phyloP scores from a whole-genome alignment of 2,888 invertebrate genomes.

The Notodonta dromedarius region DNA sequence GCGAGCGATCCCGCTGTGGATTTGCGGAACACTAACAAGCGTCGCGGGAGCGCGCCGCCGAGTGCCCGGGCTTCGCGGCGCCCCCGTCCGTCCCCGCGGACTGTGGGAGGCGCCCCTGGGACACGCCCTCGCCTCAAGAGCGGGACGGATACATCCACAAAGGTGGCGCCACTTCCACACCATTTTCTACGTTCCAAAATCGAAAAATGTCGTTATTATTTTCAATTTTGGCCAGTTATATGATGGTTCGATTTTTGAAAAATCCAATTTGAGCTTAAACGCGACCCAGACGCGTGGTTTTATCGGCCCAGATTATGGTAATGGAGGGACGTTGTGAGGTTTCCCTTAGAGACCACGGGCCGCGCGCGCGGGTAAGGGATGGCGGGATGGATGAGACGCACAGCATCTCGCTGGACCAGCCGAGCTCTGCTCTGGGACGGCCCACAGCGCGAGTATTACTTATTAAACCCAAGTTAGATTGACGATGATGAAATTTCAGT shows the following conservation, averaged over 20 bases:
- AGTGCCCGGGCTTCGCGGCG: constrained; percentile 82
- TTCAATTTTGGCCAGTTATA: constrained; percentile 19
- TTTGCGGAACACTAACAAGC: constrained; percentile 84
- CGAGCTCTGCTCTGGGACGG: constrained; percentile 67
- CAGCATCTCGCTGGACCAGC: constrained; percentile 72
- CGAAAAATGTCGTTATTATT: constrained; percentile 19
- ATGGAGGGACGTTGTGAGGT: constrained; percentile 59
- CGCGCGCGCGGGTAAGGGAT: constrained; percentile 68
- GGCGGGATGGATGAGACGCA: constrained; percentile 68
- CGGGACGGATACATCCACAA: constrained; percentile 68
- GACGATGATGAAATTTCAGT: constrained; percentile 83
- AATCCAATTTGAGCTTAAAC: constrained; percentile 23
- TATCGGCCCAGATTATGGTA: constrained; percentile 54
- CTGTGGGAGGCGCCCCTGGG: constrained; percentile 81
- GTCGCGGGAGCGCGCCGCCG: constrained; percentile 80
- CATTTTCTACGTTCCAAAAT: constrained; percentile 31
- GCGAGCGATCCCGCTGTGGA: constrained; percentile 83
- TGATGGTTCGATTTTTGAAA: constrained; percentile 32
- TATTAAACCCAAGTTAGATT: constrained; percentile 79
- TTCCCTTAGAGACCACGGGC: constrained; percentile 70
- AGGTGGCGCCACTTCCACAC: constrained; percentile 74
- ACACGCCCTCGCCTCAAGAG: constrained; percentile 85
- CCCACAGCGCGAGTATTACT: constrained; percentile 75
- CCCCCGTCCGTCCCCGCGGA: constrained; percentile 82
- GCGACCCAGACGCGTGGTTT: constrained; percentile 46